phyloP scores from a whole-genome alignment of 1,140 invertebrate species.

The Bathynomus jamesi region DNA sequence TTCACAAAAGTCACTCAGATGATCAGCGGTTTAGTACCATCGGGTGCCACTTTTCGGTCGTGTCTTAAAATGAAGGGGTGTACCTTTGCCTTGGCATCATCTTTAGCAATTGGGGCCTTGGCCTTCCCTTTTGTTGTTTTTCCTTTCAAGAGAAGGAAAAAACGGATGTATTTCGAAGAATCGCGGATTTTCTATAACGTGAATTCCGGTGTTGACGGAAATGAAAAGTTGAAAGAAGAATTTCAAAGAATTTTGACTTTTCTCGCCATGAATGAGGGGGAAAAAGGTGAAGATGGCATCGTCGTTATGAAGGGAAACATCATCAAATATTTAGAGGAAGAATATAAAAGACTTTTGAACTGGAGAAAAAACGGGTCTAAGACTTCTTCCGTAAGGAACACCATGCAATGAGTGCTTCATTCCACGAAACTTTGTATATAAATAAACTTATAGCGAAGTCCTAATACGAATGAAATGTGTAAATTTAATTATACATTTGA shows the following conservation, averaged over 20 bases:
- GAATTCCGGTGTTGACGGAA: too few relatives aligned
- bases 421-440: too few relatives aligned
- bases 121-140: background rate
- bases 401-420: too few relatives aligned
- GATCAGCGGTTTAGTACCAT: background rate
- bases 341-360: background rate
- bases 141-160: background rate
- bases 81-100: background rate
- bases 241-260: background rate
- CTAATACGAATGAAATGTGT: too few relatives aligned
- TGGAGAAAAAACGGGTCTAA: too few relatives aligned
- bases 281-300: background rate
- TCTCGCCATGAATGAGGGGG: background rate
- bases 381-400: too few relatives aligned
- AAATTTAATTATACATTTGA: too few relatives aligned
- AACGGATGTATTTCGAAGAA: background rate
- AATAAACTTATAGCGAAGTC: too few relatives aligned
- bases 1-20: background rate
- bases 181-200: background rate
- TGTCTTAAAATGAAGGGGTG: background rate
- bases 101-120: background rate
- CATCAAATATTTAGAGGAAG: background rate
- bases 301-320: background rate
- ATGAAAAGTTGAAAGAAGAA: background rate
- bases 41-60: background rate